A percentile compares a stretch with the other conserved stretches of the same genome.
Evolutionary conservation across 2,888 invertebrate species (phyloP).

Genomic region (Pristionchus japonicus): DNA sequence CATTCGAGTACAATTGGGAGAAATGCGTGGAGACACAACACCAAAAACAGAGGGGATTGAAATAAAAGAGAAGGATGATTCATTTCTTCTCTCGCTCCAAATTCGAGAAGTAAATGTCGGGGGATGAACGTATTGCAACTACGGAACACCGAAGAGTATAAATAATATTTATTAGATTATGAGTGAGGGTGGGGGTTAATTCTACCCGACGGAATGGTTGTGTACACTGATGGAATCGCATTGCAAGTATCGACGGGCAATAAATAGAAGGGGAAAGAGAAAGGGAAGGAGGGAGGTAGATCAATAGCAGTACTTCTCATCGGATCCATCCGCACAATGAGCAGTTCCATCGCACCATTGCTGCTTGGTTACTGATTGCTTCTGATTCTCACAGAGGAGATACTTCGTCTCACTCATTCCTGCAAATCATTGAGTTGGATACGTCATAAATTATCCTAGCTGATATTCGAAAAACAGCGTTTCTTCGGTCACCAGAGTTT

Average conservation of each 20-base stretch:
- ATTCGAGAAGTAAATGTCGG: neutral
- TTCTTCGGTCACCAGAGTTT: no score
- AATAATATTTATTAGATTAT: slow-evolving; percentile 37
- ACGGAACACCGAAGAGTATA: neutral
- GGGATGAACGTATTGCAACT: neutral
- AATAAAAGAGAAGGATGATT: neutral
- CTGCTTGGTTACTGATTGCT: slow-evolving; percentile 68
- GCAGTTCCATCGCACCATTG: slow-evolving; percentile 73
- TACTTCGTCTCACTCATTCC: slow-evolving; percentile 65
- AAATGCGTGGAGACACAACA: neutral
- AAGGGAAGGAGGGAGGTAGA: neutral
- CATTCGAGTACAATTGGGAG: neutral
- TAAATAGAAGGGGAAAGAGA: neutral
- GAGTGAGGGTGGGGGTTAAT: neutral
- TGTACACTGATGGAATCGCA: neutral
- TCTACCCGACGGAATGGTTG: slow-evolving; percentile 19
- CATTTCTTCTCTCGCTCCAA: neutral
- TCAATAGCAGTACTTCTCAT: slow-evolving; percentile 70
- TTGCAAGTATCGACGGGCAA: neutral
- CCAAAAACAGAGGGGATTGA: neutral
- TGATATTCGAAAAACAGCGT: no score
- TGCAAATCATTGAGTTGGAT: slow-evolving; percentile 53
- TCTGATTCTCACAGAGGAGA: slow-evolving; percentile 73
- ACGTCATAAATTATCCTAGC: no score
- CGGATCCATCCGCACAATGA: slow-evolving; percentile 71